Evolutionary conservation across 2,113 vertebrate species (phyloP), one percentile per base, ranked within the genome.

Genomic region (Sander lucioperca): DNA sequence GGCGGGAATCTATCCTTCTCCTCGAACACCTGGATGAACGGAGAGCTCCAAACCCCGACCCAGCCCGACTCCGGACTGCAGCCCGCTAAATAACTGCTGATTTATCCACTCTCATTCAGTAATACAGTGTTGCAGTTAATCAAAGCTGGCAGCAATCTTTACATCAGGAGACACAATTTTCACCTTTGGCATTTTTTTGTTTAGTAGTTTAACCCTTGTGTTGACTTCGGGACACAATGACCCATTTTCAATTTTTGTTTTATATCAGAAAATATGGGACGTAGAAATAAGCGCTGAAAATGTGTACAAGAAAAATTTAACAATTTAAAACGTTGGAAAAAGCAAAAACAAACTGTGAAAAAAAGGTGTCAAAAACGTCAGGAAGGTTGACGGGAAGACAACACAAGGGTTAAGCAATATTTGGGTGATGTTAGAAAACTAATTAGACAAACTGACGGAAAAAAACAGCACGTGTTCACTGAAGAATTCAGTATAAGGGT

Each of bases 1-100:
- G 83, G 87, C 83, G 25, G 79, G 77, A 87, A 84, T 78, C 47
- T 71, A 33, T 75, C 73, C 69, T 43, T 76, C 72, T 79, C 79
- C 65, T 64, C 63, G 25, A 80, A 84, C 90, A 88, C 85, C 83
- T 85, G 82, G 73, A 74, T n/a, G 82, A 77, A 78, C 56, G 36
- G 59, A 62, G 48, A 64, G 45, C 16, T 81, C 56, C 67, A 43
- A 53, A 65, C 30, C 43, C 43, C 2, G 23, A 66, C 72, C 30
- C 70, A 30, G 63, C 59, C 77, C n/a, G 19, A 61, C 36, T 65
- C 43, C 3, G 27, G 69, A 84, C 83, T 59, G 56, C 79, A 86
- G 65, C 80, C 72, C 68, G 67, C 84, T 62, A 84, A 82, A 89
- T 58, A 70, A 78, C 77, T 77, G 56, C 69, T 62, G 81, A 88